Conservation (phyloP, 92 coral and sea anemone species). For the Blastomussa wellsi region DNA sequence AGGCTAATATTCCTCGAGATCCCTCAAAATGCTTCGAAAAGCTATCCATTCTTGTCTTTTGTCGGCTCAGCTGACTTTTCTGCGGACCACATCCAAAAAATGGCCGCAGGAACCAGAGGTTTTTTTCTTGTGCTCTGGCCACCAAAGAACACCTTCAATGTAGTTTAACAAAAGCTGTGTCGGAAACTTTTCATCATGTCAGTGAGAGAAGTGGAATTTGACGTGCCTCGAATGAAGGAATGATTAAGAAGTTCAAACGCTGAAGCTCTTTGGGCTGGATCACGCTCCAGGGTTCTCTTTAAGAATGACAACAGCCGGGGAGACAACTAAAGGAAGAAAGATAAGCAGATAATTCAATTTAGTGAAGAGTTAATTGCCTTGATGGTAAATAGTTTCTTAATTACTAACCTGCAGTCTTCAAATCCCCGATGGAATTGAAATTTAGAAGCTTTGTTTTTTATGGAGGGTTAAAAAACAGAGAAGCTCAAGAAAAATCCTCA, state of each 20-base stretch:
- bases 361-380: not conserved
- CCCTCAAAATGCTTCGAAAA: not conserved
- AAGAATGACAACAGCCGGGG: conserved; percentile 87
- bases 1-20: too few species aligned
- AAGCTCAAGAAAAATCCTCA: too few species aligned
- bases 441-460: too few species aligned
- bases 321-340: conserved; percentile 67
- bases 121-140: not conserved
- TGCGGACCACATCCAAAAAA: not conserved
- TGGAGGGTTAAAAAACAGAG: too few species aligned
- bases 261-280: conserved; percentile 86
- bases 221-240: conserved; percentile 76
- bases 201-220: conserved; percentile 72
- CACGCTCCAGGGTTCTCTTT: conserved; percentile 81
- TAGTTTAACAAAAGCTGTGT: conserved; percentile 86
- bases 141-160: not conserved
- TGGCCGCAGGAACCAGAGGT: not conserved
- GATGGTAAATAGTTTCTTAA: not conserved
- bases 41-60: not conserved
- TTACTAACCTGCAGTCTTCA: too few species aligned
- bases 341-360: not conserved
- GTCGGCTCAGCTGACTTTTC: not conserved
- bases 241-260: conserved; percentile 96
- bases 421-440: too few species aligned
- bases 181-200: conserved; percentile 93